A percentile compares a stretch with the other conserved stretches of the same genome.
Evolutionary conservation across 2,888 invertebrate species (phyloP).

Genomic region (Dicycla oo): DNA sequence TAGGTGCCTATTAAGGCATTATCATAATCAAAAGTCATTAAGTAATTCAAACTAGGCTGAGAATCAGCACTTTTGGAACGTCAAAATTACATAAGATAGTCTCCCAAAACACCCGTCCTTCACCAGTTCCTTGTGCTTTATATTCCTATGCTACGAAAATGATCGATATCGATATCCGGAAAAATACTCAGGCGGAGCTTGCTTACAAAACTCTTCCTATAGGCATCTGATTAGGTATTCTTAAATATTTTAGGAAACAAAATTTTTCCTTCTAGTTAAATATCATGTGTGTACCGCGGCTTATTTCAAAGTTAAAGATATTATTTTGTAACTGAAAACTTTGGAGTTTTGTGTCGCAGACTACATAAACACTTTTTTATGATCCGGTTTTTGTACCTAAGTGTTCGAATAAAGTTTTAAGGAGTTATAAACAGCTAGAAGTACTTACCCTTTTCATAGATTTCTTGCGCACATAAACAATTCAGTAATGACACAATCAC

Average conservation of each 20-base stretch:
- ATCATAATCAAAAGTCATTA: too few species aligned
- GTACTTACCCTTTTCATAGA: conserved; percentile 77
- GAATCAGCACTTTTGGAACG: too few species aligned
- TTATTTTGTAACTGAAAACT: background rate
- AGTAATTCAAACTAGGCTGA: too few species aligned
- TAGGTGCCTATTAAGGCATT: too few species aligned
- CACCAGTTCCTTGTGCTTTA: too few species aligned
- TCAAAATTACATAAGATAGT: too few species aligned
- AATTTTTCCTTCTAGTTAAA: background rate
- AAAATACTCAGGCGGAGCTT: background rate
- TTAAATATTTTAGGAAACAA: too few species aligned
- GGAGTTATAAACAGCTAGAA: background rate
- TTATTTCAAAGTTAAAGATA: conserved; percentile 6
- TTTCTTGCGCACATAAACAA: conserved; percentile 74
- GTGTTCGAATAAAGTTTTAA: background rate
- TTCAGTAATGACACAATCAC: conserved; percentile 72
- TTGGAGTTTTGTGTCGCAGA: background rate
- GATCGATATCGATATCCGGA: background rate
- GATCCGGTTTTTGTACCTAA: background rate
- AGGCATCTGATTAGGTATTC: too few species aligned
- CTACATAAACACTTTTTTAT: background rate
- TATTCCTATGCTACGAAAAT: conserved; percentile 1
- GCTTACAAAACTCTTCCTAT: too few species aligned
- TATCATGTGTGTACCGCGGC: background rate
- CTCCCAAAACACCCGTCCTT: too few species aligned